Percentiles rank a stretch among this genome's conserved stretches.
These are phyloP conservation scores for Andrena fulva DNA, from an alignment of 2,888 invertebrate genomes.

Conservation along the genomic window DNA sequence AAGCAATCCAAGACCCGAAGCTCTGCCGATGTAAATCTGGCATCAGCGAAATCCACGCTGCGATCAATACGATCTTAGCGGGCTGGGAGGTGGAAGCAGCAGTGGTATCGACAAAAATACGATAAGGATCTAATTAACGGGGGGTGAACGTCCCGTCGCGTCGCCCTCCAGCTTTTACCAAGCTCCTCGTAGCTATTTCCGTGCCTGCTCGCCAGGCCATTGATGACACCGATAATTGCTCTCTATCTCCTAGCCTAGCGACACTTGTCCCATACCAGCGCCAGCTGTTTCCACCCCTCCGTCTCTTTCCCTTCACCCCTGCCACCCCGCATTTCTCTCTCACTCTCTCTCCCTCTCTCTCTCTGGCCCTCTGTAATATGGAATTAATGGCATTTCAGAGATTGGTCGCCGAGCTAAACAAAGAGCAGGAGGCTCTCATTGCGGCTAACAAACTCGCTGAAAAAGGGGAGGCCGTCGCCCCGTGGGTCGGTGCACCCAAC, in stretches of 20 bases:
- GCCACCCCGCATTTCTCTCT: too few relatives aligned
- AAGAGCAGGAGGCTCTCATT: constrained; percentile 98
- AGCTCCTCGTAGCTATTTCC: constrained; percentile 11
- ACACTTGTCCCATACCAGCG: not conserved
- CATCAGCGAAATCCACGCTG: not conserved
- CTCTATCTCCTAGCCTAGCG: constrained; percentile 13
- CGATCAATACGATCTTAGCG: constrained; percentile 31
- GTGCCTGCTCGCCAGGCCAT: not conserved
- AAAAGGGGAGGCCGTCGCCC: constrained; percentile 90
- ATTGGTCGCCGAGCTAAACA: constrained; percentile 98
- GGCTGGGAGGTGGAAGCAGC: not conserved
- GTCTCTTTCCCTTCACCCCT: not conserved
- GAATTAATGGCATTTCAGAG: constrained; percentile 88
- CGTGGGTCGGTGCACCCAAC: constrained; percentile 98
- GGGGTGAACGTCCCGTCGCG: constrained; percentile 44
- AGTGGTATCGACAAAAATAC: constrained; percentile 33
- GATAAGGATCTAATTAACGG: constrained; percentile 50
- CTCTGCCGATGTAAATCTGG: not conserved
- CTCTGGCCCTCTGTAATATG: constrained; percentile 20
- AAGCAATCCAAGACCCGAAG: not conserved
- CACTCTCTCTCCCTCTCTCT: too few relatives aligned
- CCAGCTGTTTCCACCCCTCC: constrained; percentile 9
- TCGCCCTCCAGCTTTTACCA: constrained; percentile 11
- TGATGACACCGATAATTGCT: constrained; percentile 57
- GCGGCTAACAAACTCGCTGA: constrained; percentile 91